These are phyloP conservation scores for Chunga burmeisteri DNA, from an alignment of 2,113 vertebrate species.

Conservation along the genomic window DNA sequence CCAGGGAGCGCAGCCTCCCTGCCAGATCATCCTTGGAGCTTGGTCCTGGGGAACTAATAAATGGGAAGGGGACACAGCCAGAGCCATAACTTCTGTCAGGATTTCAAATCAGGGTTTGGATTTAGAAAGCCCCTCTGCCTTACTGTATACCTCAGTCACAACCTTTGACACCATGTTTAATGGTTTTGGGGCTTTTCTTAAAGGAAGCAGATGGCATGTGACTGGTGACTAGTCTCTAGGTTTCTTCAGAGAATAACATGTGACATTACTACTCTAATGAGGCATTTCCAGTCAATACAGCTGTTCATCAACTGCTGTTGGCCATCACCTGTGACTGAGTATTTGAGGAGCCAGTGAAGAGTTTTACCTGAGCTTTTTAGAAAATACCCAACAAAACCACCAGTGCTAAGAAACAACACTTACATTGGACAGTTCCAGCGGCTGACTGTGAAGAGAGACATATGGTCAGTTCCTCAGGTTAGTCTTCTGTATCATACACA, in stretches of 20 bases:
- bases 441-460: not conserved
- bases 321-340: not conserved
- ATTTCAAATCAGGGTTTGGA: not conserved
- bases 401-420: not conserved
- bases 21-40: accelerated
- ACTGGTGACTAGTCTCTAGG: not conserved
- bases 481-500: not conserved
- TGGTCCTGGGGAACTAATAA: accelerated
- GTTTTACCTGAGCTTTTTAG: not conserved
- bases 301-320: not conserved
- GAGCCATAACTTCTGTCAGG: not conserved
- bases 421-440: not conserved
- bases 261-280: not conserved
- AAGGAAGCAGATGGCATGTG: not conserved
- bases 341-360: not conserved
- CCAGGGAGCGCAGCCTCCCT: accelerated
- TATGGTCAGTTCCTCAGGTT: not conserved
- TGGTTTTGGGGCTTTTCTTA: not conserved
- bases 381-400: not conserved
- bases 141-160: not conserved
- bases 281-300: not conserved
- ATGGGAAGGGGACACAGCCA: accelerated
- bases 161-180: not conserved
- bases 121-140: not conserved
- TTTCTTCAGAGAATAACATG: not conserved